These are phyloP conservation scores for Centropyge bicolor DNA, from an alignment of 2,797 vertebrate species.

Conservation along the genomic window DNA sequence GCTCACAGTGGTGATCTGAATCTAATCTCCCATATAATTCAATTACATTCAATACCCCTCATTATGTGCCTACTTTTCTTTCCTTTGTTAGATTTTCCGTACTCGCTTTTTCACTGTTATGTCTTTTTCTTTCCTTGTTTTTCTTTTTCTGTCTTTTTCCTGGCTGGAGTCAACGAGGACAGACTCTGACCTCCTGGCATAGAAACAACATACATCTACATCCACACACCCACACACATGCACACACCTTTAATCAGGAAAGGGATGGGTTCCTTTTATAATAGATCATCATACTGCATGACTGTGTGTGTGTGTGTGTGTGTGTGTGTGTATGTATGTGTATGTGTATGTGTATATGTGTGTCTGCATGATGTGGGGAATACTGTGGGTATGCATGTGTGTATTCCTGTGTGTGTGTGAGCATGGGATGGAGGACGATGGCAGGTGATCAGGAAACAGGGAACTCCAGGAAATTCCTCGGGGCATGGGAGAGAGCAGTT, in stretches of 20 bases:
- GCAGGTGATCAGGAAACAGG: constrained; percentile 70
- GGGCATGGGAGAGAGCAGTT: constrained; percentile 62
- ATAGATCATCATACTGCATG: constrained; percentile 43
- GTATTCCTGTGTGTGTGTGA: constrained; percentile 18
- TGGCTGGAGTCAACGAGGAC: constrained; percentile 36
- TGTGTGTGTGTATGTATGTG: constrained; percentile 23
- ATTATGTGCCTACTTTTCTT: constrained; percentile 4
- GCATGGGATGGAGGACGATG: constrained; percentile 30
- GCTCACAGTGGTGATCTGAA: constrained; percentile 1
- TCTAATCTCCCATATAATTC: constrained; percentile 29
- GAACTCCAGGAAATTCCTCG: constrained; percentile 62
- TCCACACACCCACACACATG: background rate
- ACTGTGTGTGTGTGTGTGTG: constrained; percentile 14
- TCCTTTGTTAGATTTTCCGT: background rate
- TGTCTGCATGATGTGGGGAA: background rate
- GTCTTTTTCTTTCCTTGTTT: background rate
- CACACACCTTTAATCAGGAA: constrained; percentile 54
- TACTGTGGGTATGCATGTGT: background rate
- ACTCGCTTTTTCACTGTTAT: background rate
- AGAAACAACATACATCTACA: constrained; percentile 3
- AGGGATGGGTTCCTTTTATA: constrained; percentile 55
- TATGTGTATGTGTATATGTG: constrained; percentile 6
- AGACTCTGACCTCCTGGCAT: constrained; percentile 26
- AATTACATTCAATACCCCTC: constrained; percentile 9
- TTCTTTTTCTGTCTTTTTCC: constrained; percentile 30